These are phyloP conservation scores for Andinoacara biseriatus DNA, from an alignment of 2,113 vertebrate genomes.

Conservation along the genomic window DNA sequence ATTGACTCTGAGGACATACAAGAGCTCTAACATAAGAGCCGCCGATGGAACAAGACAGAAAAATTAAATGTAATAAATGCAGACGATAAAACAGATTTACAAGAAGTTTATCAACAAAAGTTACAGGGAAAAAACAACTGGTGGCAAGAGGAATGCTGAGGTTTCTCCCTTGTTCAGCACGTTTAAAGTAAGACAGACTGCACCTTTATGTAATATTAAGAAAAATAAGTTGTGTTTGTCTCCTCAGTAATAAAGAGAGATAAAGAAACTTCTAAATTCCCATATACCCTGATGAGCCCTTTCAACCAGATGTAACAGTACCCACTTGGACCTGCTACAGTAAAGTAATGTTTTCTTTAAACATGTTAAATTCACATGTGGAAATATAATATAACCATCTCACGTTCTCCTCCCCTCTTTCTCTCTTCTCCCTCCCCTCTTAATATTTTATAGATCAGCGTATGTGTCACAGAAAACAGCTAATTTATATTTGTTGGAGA, in stretches of 20 bases:
- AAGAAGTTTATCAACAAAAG: constrained; percentile 42
- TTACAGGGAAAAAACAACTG: constrained; percentile 30
- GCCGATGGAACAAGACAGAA: constrained; percentile 20
- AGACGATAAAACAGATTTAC: constrained; percentile 49
- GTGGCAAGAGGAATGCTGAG: background rate
- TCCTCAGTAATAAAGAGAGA: constrained; percentile 59
- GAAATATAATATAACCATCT: constrained; percentile 73
- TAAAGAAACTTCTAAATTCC: constrained; percentile 38
- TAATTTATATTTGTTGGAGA: constrained; percentile 76
- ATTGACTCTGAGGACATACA: constrained; percentile 67
- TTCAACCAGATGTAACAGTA: constrained; percentile 52
- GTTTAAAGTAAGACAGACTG: background rate
- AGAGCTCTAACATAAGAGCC: constrained; percentile 48
- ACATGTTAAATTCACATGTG: constrained; percentile 72
- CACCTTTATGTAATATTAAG: constrained; percentile 43
- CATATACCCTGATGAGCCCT: constrained; percentile 54
- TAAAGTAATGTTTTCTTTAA: constrained; percentile 72
- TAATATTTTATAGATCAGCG: constrained; percentile 56
- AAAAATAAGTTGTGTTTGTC: constrained; percentile 47
- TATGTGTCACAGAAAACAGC: constrained; percentile 68
- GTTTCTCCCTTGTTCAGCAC: background rate
- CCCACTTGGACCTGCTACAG: constrained; percentile 47
- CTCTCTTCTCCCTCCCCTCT: constrained; percentile 33
- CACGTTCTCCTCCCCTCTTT: constrained; percentile 10
- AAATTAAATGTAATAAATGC: constrained; percentile 52